Percentiles rank a stretch among this genome's conserved stretches.
These are phyloP conservation scores for Harpalus rubripes DNA, from an alignment of 2,888 invertebrate genomes.

Conservation along the genomic window DNA sequence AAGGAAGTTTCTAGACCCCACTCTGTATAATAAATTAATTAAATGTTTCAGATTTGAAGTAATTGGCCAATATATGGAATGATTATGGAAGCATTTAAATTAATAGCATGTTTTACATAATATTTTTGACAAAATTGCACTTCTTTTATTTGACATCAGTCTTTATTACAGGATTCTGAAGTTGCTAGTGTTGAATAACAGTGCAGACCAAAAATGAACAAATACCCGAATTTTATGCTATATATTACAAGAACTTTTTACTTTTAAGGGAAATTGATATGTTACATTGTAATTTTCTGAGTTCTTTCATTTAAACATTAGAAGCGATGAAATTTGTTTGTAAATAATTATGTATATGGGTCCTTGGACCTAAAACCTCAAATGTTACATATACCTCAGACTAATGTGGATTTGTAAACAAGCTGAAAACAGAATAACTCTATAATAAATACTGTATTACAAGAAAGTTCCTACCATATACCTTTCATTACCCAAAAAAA, in stretches of 20 bases:
- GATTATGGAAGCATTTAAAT: slow-evolving; percentile 49
- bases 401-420: slow-evolving; percentile 63
- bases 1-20: no score
- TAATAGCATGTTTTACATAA: slow-evolving; percentile 55
- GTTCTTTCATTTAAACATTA: slow-evolving; percentile 50
- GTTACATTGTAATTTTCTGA: slow-evolving; percentile 51
- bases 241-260: slow-evolving; percentile 56
- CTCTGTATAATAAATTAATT: no score
- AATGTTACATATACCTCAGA: slow-evolving; percentile 62
- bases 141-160: slow-evolving; percentile 44
- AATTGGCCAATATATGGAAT: slow-evolving; percentile 44
- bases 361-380: slow-evolving; percentile 57
- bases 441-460: slow-evolving; percentile 64
- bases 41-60: slow-evolving; percentile 23
- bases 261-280: slow-evolving; percentile 41
- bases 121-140: slow-evolving; percentile 36
- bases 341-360: slow-evolving; percentile 58
- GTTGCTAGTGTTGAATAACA: slow-evolving; percentile 63
- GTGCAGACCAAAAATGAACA: slow-evolving; percentile 63
- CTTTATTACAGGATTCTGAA: slow-evolving; percentile 64
- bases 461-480: slow-evolving; percentile 33
- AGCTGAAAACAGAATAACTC: slow-evolving; percentile 60
- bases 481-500: slow-evolving; percentile 31
- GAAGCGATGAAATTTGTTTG: slow-evolving; percentile 56
- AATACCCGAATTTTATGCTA: slow-evolving; percentile 60